phyloP scores from a whole-genome alignment of 2,113 vertebrate genomes.

The Burhinus oedicnemus region DNA sequence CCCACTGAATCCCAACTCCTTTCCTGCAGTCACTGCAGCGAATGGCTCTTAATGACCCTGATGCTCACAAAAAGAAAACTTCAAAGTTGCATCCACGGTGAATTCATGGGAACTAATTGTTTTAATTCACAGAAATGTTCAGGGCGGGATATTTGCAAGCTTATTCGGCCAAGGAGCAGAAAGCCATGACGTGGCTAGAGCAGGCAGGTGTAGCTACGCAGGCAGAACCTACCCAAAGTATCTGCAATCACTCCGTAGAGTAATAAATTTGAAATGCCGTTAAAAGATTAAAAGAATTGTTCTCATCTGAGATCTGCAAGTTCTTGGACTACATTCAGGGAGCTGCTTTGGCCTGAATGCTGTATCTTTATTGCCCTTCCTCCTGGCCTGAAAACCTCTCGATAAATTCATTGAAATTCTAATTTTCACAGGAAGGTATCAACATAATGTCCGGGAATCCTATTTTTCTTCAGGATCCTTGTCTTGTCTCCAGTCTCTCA shows the following conservation, averaged over 20 bases:
- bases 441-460: not conserved
- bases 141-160: not conserved
- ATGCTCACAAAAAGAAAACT: not conserved
- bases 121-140: not conserved
- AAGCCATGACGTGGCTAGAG: accelerated
- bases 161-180: not conserved
- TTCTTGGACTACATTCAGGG: not conserved
- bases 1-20: not conserved
- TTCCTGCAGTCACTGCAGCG: accelerated
- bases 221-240: not conserved
- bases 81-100: not conserved
- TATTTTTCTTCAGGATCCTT: not conserved
- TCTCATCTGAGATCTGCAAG: not conserved
- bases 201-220: not conserved
- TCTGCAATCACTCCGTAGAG: not conserved
- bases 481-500: not conserved
- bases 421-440: not conserved
- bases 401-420: not conserved
- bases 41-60: not conserved
- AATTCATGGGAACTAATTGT: constrained; percentile 13
- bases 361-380: not conserved
- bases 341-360: not conserved
- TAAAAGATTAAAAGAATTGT: not conserved
- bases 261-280: not conserved
- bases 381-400: not conserved